Conservation (phyloP, 2,113 vertebrate genomes). For the Mohoua ochrocephala region DNA sequence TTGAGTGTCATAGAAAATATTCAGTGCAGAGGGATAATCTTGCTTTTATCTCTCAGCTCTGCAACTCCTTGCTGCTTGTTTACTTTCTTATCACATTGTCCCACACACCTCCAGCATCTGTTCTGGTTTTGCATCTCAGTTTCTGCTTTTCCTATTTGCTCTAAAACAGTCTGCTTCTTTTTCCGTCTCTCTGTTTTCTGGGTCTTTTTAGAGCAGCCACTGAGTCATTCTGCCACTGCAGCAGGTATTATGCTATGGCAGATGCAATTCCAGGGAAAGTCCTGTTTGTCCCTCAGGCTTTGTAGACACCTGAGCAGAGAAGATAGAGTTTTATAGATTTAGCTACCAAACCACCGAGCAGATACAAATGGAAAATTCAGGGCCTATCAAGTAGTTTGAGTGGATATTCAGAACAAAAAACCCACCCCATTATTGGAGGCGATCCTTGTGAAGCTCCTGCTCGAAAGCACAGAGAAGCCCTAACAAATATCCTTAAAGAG, state of each 20-base stretch:
- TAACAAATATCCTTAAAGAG: background rate
- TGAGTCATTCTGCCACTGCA: background rate
- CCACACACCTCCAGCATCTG: background rate
- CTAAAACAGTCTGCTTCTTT: background rate
- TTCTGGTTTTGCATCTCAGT: background rate
- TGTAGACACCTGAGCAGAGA: background rate
- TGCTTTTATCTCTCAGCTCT: background rate
- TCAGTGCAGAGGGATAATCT: background rate
- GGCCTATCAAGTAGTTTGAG: background rate
- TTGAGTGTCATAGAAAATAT: background rate
- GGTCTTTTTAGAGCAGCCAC: background rate
- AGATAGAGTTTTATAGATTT: background rate
- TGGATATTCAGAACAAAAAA: background rate
- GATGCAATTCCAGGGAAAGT: background rate
- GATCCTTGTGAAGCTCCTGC: background rate
- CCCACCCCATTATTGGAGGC: rapidly evolving
- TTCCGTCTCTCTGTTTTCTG: background rate
- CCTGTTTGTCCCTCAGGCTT: background rate
- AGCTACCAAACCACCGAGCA: background rate
- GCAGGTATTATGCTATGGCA: background rate
- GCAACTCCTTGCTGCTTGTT: background rate
- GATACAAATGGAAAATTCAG: background rate
- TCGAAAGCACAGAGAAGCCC: background rate
- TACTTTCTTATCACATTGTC: background rate
- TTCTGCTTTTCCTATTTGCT: background rate